Evolutionary conservation across 1,140 invertebrate genomes (phyloP).

Genomic region (Listronotus oregonensis): DNA sequence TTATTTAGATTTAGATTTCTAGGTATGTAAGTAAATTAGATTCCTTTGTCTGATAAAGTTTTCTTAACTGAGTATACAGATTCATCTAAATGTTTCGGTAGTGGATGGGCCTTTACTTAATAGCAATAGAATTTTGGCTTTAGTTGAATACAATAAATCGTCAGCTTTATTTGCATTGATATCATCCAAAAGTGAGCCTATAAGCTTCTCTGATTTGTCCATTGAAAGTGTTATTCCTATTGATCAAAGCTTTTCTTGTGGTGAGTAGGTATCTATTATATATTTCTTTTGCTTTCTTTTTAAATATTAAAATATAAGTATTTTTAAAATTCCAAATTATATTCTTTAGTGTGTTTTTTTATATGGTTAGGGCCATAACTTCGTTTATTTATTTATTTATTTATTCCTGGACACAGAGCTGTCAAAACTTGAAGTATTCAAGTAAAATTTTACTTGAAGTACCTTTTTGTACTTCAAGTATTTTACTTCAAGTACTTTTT

Average conservation of each 20-base stretch:
- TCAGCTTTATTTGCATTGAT: conserved; percentile 69
- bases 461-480: too few relatives aligned
- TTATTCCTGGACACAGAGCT: too few relatives aligned
- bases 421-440: too few relatives aligned
- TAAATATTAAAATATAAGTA: too few relatives aligned
- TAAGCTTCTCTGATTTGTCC: conserved; percentile 70
- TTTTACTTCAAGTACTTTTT: too few relatives aligned
- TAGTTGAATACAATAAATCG: conserved; percentile 69
- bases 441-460: too few relatives aligned
- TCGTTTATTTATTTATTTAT: too few relatives aligned
- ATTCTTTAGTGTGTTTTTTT: too few relatives aligned
- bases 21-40: too few relatives aligned
- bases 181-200: conserved; percentile 64
- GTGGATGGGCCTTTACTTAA: conserved; percentile 50
- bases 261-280: conserved; percentile 64
- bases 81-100: conserved; percentile 51
- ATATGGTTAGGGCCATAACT: too few relatives aligned
- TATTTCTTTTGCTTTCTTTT: neutral
- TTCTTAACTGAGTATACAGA: conserved; percentile 44
- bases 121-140: conserved; percentile 62
- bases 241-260: conserved; percentile 75
- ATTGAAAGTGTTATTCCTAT: conserved; percentile 77
- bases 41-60: conserved; percentile 7
- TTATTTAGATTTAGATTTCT: too few relatives aligned
- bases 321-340: too few relatives aligned